Conservation (phyloP, 1,140 invertebrate genomes). For the Acromyrmex charruanus region DNA sequence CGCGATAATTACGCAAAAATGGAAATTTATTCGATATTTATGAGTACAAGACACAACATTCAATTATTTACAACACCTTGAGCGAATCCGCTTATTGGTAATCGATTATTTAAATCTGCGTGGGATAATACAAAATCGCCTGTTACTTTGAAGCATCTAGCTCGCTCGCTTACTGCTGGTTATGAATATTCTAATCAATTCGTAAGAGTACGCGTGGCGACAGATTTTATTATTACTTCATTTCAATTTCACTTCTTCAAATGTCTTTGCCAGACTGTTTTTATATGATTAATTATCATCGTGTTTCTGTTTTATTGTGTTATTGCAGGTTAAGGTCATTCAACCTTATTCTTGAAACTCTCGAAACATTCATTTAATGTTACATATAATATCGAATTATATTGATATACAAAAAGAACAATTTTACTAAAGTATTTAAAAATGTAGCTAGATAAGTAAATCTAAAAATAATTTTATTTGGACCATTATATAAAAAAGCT, state of each 20-base stretch:
- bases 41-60: slow-evolving; percentile 23
- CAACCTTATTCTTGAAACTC: not conserved
- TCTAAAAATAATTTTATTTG: no score
- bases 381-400: no score
- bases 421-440: no score
- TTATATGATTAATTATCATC: not conserved
- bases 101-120: slow-evolving; percentile 55
- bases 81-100: slow-evolving; percentile 48
- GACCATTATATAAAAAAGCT: no score
- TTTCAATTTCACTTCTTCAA: not conserved
- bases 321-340: not conserved
- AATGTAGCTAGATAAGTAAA: no score
- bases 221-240: not conserved
- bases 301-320: not conserved
- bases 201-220: not conserved
- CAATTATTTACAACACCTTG: slow-evolving; percentile 38
- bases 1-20: slow-evolving; percentile 8
- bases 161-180: slow-evolving; percentile 16
- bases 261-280: not conserved
- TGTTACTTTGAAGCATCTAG: slow-evolving; percentile 1
- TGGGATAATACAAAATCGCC: slow-evolving; percentile 25
- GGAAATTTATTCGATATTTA: slow-evolving; percentile 54
- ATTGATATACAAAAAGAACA: no score
- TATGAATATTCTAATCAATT: slow-evolving; percentile 53
- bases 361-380: not conserved